phyloP scores from a whole-genome alignment of 2,113 vertebrate genomes.

The Clarias macrocephalus region DNA sequence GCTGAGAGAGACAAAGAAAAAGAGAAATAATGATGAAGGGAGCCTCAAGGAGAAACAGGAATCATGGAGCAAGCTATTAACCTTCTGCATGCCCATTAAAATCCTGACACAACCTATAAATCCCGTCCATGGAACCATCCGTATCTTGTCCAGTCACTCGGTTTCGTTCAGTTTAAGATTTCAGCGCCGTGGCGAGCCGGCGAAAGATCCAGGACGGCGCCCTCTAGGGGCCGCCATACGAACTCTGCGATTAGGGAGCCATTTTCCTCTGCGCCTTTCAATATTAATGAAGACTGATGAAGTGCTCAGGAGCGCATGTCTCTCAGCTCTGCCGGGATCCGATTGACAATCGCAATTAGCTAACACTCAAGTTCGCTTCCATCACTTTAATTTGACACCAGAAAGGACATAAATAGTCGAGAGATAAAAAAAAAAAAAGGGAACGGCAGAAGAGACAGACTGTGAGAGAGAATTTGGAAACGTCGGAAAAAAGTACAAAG shows the following conservation, averaged over 20 bases:
- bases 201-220: not conserved
- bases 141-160: not conserved
- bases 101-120: not conserved
- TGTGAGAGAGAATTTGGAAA: constrained; percentile 29
- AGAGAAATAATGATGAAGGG: not conserved
- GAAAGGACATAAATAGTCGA: constrained; percentile 63
- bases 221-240: constrained; percentile 54
- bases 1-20: constrained; percentile 21
- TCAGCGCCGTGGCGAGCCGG: not conserved
- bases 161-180: not conserved
- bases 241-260: constrained; percentile 67
- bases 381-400: constrained; percentile 79
- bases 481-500: not conserved
- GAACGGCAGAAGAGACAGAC: constrained; percentile 19
- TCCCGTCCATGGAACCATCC: not conserved
- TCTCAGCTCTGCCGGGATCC: constrained; percentile 71
- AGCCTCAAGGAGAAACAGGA: constrained; percentile 30
- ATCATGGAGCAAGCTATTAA: constrained; percentile 25
- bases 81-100: constrained; percentile 22
- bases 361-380: constrained; percentile 77
- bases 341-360: constrained; percentile 82
- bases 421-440: constrained; percentile 20
- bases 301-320: constrained; percentile 73
- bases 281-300: constrained; percentile 83
- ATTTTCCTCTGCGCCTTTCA: constrained; percentile 65